Evolutionary conservation across 2,113 vertebrate genomes (phyloP).

Genomic region (Aspidoscelis tigris): DNA sequence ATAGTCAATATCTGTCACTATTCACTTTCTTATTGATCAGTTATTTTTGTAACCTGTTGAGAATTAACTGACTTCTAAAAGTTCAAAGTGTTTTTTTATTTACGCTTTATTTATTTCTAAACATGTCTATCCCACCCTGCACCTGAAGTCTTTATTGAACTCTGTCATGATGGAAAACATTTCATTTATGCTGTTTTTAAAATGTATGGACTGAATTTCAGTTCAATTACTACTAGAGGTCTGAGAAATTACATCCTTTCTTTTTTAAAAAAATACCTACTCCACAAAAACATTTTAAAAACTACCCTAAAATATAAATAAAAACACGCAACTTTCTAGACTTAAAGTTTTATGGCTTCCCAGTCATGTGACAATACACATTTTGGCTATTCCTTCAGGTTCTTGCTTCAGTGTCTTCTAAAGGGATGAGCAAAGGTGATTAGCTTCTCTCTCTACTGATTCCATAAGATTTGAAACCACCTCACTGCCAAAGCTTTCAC

Average conservation of each 20-base stretch:
- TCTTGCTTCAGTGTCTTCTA: slow-evolving; percentile 35
- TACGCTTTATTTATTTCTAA: slow-evolving; percentile 42
- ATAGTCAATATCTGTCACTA: slow-evolving; percentile 75
- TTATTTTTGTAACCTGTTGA: slow-evolving; percentile 72
- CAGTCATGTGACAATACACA: not conserved
- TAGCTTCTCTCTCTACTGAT: not conserved
- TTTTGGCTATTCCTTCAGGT: not conserved
- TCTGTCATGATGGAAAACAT: slow-evolving; percentile 42
- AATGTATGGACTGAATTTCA: slow-evolving; percentile 25
- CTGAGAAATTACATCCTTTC: slow-evolving; percentile 15
- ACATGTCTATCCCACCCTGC: too few relatives aligned
- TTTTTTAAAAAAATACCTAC: not conserved
- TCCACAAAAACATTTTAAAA: not conserved
- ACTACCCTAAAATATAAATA: not conserved
- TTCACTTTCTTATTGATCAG: slow-evolving; percentile 70
- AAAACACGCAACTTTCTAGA: slow-evolving; percentile 17
- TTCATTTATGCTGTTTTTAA: slow-evolving; percentile 46
- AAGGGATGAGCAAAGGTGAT: not conserved
- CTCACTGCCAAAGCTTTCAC: slow-evolving; percentile 10
- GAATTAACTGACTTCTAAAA: slow-evolving; percentile 63
- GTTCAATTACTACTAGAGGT: slow-evolving; percentile 27
- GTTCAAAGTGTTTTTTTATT: slow-evolving; percentile 68
- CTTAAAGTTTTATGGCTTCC: not conserved
- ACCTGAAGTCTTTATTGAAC: too few relatives aligned
- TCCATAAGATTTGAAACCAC: not conserved